phyloP scores from a whole-genome alignment of 2,113 vertebrate species.

The Rhinichthys klamathensis region DNA sequence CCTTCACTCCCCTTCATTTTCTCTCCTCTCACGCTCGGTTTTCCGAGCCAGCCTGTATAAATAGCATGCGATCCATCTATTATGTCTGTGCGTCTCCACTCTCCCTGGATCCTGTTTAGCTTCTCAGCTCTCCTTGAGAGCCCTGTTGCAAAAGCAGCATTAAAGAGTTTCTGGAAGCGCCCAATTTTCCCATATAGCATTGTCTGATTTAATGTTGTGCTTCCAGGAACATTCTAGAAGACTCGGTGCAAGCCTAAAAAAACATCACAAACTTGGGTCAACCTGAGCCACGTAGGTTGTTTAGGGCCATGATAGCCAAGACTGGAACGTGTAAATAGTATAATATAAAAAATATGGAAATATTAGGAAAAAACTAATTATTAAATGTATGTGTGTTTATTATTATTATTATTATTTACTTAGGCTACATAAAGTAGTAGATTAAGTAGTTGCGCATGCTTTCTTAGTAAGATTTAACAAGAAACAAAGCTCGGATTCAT shows the following conservation, averaged over 20 bases:
- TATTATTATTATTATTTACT: no score
- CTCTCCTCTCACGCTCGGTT: conserved; percentile 4
- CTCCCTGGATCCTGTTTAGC: conserved; percentile 21
- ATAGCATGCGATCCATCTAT: conserved; percentile 29
- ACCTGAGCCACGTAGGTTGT: background rate
- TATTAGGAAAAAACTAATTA: no score
- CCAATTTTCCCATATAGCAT: background rate
- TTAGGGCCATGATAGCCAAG: background rate
- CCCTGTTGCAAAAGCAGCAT: background rate
- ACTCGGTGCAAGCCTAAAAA: background rate
- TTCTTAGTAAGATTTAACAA: background rate
- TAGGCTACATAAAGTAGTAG: no score
- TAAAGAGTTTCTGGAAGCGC: conserved; percentile 17
- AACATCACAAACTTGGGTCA: background rate
- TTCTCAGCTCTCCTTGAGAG: background rate
- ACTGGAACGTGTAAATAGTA: background rate
- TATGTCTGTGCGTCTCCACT: conserved; percentile 22
- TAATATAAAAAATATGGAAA: no score
- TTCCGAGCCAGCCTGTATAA: conserved; percentile 29
- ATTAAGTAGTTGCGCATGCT: background rate
- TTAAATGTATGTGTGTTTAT: no score
- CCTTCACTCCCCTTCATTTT: conserved; percentile 5
- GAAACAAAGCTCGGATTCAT: background rate
- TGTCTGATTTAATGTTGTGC: background rate
- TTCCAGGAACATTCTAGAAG: background rate